phyloP scores from a whole-genome alignment of 2,797 vertebrate species.

The Girardinus metallicus region DNA sequence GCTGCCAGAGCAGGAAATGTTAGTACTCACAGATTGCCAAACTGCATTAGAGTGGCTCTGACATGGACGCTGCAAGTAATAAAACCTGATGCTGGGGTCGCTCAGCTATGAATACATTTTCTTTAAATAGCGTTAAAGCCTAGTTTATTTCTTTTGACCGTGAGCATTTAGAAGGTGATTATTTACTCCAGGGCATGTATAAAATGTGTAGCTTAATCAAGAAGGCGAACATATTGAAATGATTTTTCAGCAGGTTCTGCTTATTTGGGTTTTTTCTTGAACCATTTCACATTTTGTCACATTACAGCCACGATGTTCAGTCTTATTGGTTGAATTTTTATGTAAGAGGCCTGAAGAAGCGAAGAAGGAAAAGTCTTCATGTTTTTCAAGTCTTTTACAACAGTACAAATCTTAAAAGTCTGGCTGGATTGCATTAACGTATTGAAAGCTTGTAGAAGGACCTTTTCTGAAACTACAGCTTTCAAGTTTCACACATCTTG shows the following conservation, averaged over 20 bases:
- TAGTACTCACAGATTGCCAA: constrained; percentile 40
- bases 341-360: not conserved
- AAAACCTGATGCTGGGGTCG: constrained; percentile 34
- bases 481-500: not conserved
- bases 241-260: not conserved
- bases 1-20: constrained; percentile 90
- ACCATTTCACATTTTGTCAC: not conserved
- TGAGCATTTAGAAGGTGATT: not conserved
- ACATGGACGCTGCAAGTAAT: constrained; percentile 9
- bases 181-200: not conserved
- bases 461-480: not conserved
- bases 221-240: not conserved
- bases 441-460: not conserved
- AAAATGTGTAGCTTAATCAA: not conserved
- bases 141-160: not conserved
- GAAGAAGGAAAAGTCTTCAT: not conserved
- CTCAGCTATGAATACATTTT: constrained; percentile 23
- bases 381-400: not conserved
- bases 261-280: not conserved
- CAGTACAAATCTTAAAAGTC: not conserved
- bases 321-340: not conserved
- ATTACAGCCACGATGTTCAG: not conserved
- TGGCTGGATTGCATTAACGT: not conserved
- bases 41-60: not conserved
- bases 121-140: constrained; percentile 29